Base-by-base conservation (phyloP, 2,797 vertebrate species). In the Diglossa cyanea region DNA sequence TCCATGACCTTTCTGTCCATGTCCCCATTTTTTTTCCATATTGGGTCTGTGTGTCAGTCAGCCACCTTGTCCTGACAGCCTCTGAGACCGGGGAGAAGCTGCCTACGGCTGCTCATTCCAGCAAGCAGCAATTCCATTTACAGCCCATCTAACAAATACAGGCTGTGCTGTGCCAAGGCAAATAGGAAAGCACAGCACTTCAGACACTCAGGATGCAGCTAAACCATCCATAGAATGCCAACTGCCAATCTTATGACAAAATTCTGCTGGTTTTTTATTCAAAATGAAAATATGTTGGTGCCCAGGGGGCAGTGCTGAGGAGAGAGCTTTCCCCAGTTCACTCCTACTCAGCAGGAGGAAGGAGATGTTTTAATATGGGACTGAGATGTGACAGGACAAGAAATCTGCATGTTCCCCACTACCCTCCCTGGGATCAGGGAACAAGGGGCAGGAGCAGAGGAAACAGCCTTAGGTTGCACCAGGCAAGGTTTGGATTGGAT, bases 341-440 rank as follows among this genome's bases (percentile, higher is more conserved):
- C 26, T 63, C 0, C 1, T 21, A 9, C 6, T 2, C 1, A 3
- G 44, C 26, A 40, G 44, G 37, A 80, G 40, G 72, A 62, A 68
- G 39, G 51, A 54, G 61, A 18, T 62, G 12, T 44, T 80, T 72
- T 37, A 19, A 17, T 6, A 21, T 0, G 4, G 44, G 20, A 21
- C 39, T 37, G 72, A 58, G 60, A 39, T 30, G 39, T 5, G 30
- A 20, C 24, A 51, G 40, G 44, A 48, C 17, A 40, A 60, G 60
- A 51, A 86, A 40, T 3, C 14, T 10, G 3, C 1, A 1, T 4
- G 35, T 10, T 57, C 18, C 28, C 31, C 45, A 10, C n/a, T 6
- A 1, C 30, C 20, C 5, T 81, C 70, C n/a, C 7, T 24, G 26
- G 7, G 8, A 31, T 19, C 51, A 30, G 13, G 35, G 62, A 68